Evolutionary conservation across 23 tunicate species (phyloP).

Genomic region (Clavelina lepadiformis): DNA sequence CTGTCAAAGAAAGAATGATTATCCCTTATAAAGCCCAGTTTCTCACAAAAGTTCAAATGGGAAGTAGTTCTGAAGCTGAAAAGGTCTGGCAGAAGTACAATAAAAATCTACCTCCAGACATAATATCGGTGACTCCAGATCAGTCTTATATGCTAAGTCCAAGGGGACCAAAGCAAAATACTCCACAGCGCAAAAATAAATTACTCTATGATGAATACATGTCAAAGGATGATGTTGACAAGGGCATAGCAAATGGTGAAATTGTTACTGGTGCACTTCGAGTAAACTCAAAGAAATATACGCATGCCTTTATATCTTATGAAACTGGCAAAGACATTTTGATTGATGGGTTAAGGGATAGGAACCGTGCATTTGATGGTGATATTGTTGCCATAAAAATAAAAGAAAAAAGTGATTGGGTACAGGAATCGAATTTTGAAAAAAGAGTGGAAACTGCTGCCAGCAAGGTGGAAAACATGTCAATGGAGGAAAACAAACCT

Average conservation of each 20-base stretch:
- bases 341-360: slow-evolving; percentile 42
- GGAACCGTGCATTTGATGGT: slow-evolving; percentile 83
- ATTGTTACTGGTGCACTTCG: slow-evolving; percentile 28
- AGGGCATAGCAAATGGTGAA: slow-evolving; percentile 39
- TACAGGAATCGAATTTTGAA: too few species aligned
- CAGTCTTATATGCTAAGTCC: neutral
- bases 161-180: neutral
- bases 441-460: neutral
- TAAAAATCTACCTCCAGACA: slow-evolving; percentile 16
- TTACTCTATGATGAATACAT: slow-evolving; percentile 31
- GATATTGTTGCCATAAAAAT: slow-evolving; percentile 78
- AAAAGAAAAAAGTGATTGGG: slow-evolving; percentile 38
- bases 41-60: slow-evolving; percentile 52
- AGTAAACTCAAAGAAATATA: slow-evolving; percentile 33
- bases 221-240: slow-evolving; percentile 25
- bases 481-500: neutral
- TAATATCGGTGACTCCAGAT: slow-evolving; percentile 43
- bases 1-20: neutral
- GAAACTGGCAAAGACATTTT: slow-evolving; percentile 57
- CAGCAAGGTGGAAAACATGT: neutral
- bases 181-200: neutral
- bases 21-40: neutral
- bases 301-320: slow-evolving; percentile 36
- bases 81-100: slow-evolving; percentile 14
- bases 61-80: slow-evolving; percentile 52